A percentile compares a stretch with the other conserved stretches of the same genome.
phyloP scores from a whole-genome alignment of 2,113 vertebrate species.

The Sinocyclocheilus anshuiensis region DNA sequence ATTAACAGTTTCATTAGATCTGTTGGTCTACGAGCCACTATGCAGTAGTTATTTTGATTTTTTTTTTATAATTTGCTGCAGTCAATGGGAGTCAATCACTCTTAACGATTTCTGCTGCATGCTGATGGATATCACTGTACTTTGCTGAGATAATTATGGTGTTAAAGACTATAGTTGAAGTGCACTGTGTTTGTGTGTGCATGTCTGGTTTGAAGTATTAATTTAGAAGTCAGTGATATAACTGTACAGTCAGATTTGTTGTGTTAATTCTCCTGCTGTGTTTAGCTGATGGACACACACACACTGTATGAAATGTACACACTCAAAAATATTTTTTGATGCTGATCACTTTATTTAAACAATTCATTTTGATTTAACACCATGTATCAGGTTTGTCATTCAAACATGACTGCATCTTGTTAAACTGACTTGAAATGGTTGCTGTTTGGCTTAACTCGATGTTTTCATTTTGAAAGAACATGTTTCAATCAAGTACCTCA shows the following conservation, averaged over 20 bases:
- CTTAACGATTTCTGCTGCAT: background rate
- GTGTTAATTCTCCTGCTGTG: background rate
- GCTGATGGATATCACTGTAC: constrained; percentile 14
- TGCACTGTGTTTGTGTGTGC: background rate
- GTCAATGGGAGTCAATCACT: constrained; percentile 20
- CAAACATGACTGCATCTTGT: too few species aligned
- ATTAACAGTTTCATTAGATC: constrained; percentile 8
- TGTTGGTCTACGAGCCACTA: background rate
- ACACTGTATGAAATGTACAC: background rate
- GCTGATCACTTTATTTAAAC: too few species aligned
- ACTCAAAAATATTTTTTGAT: too few species aligned
- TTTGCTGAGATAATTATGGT: constrained; percentile 25
- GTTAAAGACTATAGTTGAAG: constrained; percentile 25
- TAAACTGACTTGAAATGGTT: too few species aligned
- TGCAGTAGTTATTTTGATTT: background rate
- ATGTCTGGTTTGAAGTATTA: background rate
- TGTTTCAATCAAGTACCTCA: too few species aligned
- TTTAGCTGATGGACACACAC: background rate
- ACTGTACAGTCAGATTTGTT: background rate
- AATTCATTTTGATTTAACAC: too few species aligned
- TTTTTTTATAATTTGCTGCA: background rate
- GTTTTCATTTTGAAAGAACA: too few species aligned
- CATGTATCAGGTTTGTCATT: too few species aligned
- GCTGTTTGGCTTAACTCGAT: too few species aligned
- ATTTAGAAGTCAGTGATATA: background rate